A percentile compares a stretch with the other conserved stretches of the same genome.
These are phyloP conservation scores for Stegostoma tigrinum DNA, from an alignment of 2,113 vertebrate species.

Conservation along the genomic window DNA sequence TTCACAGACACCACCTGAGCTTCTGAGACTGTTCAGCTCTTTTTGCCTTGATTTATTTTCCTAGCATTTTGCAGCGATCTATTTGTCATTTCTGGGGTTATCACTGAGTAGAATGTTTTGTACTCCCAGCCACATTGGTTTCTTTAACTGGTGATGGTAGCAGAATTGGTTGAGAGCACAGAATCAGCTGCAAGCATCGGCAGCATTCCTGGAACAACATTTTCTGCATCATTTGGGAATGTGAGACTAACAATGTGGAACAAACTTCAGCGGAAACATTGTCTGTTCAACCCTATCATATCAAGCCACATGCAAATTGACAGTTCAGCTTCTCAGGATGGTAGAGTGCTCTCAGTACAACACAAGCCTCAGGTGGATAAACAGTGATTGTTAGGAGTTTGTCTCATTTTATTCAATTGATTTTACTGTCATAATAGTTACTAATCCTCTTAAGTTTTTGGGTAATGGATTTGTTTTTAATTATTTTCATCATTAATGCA, in stretches of 20 bases:
- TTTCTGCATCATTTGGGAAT: not conserved
- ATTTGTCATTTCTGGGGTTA: not conserved
- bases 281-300: constrained; percentile 5
- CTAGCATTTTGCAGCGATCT: not conserved
- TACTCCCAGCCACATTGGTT: not conserved
- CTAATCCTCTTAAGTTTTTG: constrained; percentile 5
- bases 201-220: not conserved
- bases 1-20: no score
- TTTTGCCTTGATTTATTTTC: not conserved
- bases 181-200: not conserved
- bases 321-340: not conserved
- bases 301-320: constrained; percentile 23
- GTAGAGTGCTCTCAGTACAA: not conserved
- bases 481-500: not conserved
- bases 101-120: not conserved
- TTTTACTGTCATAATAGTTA: not conserved
- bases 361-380: not conserved
- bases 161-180: not conserved
- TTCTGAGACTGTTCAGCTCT: no score
- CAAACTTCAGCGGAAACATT: not conserved
- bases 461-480: not conserved
- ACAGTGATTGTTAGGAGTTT: not conserved
- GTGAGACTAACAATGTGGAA: constrained; percentile 14
- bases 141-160: not conserved
- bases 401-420: not conserved